Base-by-base conservation (phyloP, 2,888 invertebrate genomes). In the Spicauda simplicius region DNA sequence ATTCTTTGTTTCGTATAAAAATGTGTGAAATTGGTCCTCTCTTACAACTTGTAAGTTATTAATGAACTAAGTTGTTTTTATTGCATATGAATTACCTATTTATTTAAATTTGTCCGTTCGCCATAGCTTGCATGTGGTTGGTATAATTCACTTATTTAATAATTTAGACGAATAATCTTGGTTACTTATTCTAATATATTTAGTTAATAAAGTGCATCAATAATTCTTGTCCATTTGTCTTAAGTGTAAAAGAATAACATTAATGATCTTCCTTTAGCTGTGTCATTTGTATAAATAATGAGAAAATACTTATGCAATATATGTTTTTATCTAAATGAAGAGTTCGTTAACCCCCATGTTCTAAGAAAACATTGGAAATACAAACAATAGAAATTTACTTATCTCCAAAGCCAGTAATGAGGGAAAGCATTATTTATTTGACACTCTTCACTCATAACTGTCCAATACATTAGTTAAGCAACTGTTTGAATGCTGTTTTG, bases 371-470 rank as follows among this genome's bases (percentile, higher is more conserved):
- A 50, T 25, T 25, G 5, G 25, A 25, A 25, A 25, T 25, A 71
- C 63, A 52, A 68, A 70, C 69, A 70, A 68, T 68, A 66, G 68
- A 69, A 67, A 58, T 67, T 65, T 67, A 64, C 71, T 76, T 75
- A 77, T 73, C 74, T 71, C 57, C 62, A 65, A 57, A 60, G 58
- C 53, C 20, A 62, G 54, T 69, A 72, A 72, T 56, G 65, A 73
- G 68, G 69, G 61, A 72, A 71, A 73, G 69, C 71, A 69, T 74
- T 73, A 71, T 73, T 73, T 69, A 71, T 73, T 73, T 68, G 71
- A 71, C 68, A 72, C 70, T 68, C 66, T 61, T 64, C 54, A 48
- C 65, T 68, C 67, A 62, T 50, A 70, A 64, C 59, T 56, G 61
- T 63, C 37, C 45, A 37, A 64, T 37, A 64, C 50, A 70, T 73